phyloP scores from a whole-genome alignment of 2,888 invertebrate genomes.

The Calephelis perditalis region DNA sequence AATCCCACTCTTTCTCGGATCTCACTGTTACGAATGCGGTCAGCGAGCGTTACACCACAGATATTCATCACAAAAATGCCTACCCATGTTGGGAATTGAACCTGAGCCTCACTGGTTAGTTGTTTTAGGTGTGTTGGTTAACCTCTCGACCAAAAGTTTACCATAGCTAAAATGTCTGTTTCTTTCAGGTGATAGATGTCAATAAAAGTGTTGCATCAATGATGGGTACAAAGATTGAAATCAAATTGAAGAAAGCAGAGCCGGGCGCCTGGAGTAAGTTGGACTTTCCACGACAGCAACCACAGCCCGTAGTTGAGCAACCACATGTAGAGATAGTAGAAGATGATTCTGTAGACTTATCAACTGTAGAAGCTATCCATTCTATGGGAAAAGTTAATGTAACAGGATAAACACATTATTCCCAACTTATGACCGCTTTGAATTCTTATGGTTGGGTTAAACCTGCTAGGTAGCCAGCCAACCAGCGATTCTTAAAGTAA shows the following conservation, averaged over 20 bases:
- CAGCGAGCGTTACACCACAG: too few species aligned
- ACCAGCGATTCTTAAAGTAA: too few species aligned
- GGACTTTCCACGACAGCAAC: constrained; percentile 76
- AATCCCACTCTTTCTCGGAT: too few species aligned
- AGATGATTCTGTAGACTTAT: constrained; percentile 85
- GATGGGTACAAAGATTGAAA: constrained; percentile 94
- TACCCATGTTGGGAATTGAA: too few species aligned
- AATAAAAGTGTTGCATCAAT: constrained; percentile 85
- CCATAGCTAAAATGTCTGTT: background rate
- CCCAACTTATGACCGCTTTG: too few species aligned
- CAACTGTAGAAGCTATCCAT: constrained; percentile 79
- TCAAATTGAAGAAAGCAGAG: constrained; percentile 92
- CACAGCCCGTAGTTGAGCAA: constrained; percentile 38
- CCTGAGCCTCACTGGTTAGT: too few species aligned
- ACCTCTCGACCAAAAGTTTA: too few species aligned
- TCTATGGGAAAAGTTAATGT: constrained; percentile 66
- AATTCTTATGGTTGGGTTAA: too few species aligned
- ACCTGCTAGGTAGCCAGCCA: too few species aligned
- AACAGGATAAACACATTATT: constrained; percentile 35
- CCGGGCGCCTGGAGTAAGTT: constrained; percentile 89
- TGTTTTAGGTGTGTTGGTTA: too few species aligned
- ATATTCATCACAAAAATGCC: too few species aligned
- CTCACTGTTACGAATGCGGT: too few species aligned
- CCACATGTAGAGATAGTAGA: constrained; percentile 33
- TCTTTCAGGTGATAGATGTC: constrained; percentile 85